A percentile compares a stretch with the other conserved stretches of the same genome.
phyloP scores from a whole-genome alignment of 2,113 vertebrate species.

The Oreocharis arfaki region DNA sequence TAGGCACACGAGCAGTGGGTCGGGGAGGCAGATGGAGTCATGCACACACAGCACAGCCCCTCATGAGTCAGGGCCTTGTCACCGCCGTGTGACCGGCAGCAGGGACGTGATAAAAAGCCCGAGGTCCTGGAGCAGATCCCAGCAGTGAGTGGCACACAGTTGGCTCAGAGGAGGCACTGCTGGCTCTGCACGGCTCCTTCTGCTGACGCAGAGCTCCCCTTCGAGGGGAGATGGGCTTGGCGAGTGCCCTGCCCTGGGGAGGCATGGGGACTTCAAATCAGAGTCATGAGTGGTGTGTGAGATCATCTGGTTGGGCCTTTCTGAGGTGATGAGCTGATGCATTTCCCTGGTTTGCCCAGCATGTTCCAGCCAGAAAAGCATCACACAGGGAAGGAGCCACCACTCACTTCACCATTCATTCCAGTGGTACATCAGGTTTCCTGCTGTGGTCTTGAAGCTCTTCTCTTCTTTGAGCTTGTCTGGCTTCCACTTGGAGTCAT shows the following conservation, averaged over 20 bases:
- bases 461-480: not conserved
- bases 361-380: not conserved
- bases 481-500: not conserved
- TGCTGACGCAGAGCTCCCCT: not conserved
- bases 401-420: not conserved
- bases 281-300: not conserved
- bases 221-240: not conserved
- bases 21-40: slow-evolving; percentile 1
- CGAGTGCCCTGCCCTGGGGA: rapidly evolving
- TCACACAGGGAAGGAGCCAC: not conserved
- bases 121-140: slow-evolving; percentile 11
- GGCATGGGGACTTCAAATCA: not conserved
- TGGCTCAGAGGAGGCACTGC: slow-evolving; percentile 10
- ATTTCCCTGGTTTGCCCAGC: not conserved
- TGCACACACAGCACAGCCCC: not conserved
- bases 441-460: not conserved
- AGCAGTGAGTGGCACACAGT: not conserved
- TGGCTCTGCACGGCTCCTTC: not conserved
- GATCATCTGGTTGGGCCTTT: not conserved
- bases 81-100: not conserved
- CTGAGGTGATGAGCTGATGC: not conserved
- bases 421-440: not conserved
- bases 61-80: slow-evolving; percentile 33
- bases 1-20: not conserved
- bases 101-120: not conserved